Conservation (phyloP, 2,113 vertebrate genomes). For the Hippocampus barbouri region DNA sequence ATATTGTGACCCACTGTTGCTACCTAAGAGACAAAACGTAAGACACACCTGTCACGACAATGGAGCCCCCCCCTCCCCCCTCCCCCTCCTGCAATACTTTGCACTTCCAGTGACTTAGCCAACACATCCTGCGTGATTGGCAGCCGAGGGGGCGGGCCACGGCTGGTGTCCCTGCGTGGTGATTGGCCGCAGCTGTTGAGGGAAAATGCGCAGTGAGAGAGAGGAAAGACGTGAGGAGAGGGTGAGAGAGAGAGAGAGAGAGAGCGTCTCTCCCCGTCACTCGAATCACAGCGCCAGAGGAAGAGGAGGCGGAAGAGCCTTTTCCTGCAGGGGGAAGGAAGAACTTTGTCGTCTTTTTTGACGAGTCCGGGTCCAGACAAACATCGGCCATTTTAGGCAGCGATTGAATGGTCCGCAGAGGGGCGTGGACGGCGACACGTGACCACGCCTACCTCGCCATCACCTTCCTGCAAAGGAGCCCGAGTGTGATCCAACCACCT, state of each 20-base stretch:
- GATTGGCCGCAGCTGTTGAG: constrained; percentile 56
- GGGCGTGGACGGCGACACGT: neutral
- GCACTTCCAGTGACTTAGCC: constrained; percentile 1
- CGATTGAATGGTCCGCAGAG: neutral
- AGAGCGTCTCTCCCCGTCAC: constrained; percentile 34
- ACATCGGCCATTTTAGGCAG: no score
- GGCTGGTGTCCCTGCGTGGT: neutral
- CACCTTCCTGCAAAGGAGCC: neutral
- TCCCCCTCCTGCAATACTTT: neutral
- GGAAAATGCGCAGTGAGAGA: constrained; percentile 69
- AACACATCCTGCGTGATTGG: constrained; percentile 34
- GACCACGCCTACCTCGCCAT: neutral
- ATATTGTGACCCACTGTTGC: no score
- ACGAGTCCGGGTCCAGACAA: neutral
- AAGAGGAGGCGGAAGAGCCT: constrained; percentile 10
- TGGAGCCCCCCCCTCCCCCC: neutral
- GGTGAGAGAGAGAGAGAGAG: constrained; percentile 22
- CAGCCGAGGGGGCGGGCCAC: constrained; percentile 34
- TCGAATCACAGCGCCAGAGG: constrained; percentile 18
- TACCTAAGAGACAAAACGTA: no score
- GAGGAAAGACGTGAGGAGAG: constrained; percentile 25
- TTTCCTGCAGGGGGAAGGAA: neutral
- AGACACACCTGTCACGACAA: neutral
- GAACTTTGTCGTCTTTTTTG: neutral
- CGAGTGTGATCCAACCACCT: neutral